Evolutionary conservation across 2,888 invertebrate genomes (phyloP).

Genomic region (Crocallis elinguaria): DNA sequence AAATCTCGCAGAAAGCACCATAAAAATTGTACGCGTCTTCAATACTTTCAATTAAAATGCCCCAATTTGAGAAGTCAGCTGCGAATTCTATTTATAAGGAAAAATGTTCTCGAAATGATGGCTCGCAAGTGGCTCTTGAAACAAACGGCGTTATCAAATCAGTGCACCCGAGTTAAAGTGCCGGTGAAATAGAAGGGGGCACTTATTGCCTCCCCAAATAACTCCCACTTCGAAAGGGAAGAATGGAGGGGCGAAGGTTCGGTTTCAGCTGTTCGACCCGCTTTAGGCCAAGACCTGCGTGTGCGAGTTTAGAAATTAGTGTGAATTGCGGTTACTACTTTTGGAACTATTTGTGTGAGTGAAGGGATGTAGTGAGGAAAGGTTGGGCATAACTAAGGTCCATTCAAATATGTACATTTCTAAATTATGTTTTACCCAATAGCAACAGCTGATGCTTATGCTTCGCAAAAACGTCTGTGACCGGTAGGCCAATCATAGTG

Average conservation of each 20-base stretch:
- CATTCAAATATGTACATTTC: background rate
- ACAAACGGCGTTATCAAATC: slow-evolving; percentile 84
- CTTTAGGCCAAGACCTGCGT: slow-evolving; percentile 29
- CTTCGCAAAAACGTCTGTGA: no score
- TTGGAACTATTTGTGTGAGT: slow-evolving; percentile 27
- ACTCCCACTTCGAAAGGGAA: slow-evolving; percentile 34
- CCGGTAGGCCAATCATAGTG: no score
- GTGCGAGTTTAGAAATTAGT: slow-evolving; percentile 35
- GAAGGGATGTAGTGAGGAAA: background rate
- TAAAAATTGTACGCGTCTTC: slow-evolving; percentile 12
- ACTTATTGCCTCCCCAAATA: slow-evolving; percentile 68
- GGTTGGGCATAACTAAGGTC: background rate
- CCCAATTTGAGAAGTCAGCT: slow-evolving; percentile 48
- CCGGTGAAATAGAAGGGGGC: slow-evolving; percentile 80
- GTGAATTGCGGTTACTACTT: slow-evolving; percentile 26
- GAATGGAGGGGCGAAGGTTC: slow-evolving; percentile 23
- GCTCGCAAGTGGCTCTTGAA: slow-evolving; percentile 72
- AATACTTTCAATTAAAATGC: slow-evolving; percentile 50
- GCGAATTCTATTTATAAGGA: slow-evolving; percentile 52
- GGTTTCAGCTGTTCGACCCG: slow-evolving; percentile 12
- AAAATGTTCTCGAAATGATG: slow-evolving; percentile 67
- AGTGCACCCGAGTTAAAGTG: slow-evolving; percentile 81
- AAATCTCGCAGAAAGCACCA: slow-evolving; percentile 5
- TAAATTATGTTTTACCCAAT: no score
- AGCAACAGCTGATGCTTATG: no score